Conservation (phyloP, 2,113 vertebrate genomes). For the Raja brachyura region DNA sequence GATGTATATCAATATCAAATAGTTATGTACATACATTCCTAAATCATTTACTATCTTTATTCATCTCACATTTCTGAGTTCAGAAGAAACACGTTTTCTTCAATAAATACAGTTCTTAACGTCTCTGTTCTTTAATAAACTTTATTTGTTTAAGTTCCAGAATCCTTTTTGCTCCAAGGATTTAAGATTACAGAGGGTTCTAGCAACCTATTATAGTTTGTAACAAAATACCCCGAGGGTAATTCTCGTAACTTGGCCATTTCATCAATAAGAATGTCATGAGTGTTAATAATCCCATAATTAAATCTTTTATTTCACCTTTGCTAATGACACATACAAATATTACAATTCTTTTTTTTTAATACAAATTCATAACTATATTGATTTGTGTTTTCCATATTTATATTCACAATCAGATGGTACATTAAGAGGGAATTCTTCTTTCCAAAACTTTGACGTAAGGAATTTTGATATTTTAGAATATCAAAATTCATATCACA, state of each 20-base stretch:
- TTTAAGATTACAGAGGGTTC: neutral
- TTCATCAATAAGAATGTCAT: neutral
- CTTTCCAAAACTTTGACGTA: neutral
- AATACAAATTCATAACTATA: neutral
- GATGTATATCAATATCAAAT: neutral
- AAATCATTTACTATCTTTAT: neutral
- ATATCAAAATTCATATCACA: neutral
- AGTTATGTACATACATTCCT: neutral
- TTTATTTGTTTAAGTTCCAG: neutral
- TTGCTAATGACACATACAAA: neutral
- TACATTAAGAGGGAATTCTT: neutral
- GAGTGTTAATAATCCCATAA: neutral
- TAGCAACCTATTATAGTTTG: neutral
- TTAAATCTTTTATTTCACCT: neutral
- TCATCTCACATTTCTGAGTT: neutral
- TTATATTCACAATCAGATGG: neutral
- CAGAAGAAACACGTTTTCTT: neutral
- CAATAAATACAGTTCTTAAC: neutral
- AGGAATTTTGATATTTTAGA: neutral
- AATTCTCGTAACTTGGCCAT: neutral
- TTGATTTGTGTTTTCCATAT: neutral
- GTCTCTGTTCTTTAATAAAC: neutral
- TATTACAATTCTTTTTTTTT: neutral
- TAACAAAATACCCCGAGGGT: neutral
- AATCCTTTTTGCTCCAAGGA: neutral